A percentile compares a stretch with the other conserved stretches of the same genome.
Conservation (phyloP, 2,113 vertebrate genomes). For the Recurvirostra avosetta region DNA sequence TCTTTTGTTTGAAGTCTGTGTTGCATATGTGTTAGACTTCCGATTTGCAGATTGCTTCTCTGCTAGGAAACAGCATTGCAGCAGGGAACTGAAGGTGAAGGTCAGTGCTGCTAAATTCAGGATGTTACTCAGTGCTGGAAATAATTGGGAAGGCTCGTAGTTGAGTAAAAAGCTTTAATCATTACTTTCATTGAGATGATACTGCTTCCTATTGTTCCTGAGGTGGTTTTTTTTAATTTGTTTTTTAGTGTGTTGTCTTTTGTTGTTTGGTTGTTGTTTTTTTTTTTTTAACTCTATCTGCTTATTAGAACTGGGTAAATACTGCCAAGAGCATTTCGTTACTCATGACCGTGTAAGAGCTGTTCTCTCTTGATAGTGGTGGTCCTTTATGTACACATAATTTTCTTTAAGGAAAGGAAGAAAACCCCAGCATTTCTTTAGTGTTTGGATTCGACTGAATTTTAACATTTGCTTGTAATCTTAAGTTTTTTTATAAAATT, state of each 20-base stretch:
- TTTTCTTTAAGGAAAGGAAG: background rate
- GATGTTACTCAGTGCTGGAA: conserved; percentile 16
- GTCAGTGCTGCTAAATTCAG: background rate
- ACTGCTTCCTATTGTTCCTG: background rate
- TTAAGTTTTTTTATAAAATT: background rate
- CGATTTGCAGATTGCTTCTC: background rate
- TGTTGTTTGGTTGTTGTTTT: background rate
- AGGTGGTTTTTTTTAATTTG: background rate
- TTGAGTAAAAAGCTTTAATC: background rate
- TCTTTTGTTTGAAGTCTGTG: background rate
- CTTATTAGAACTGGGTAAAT: background rate
- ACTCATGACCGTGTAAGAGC: background rate
- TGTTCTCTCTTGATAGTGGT: background rate
- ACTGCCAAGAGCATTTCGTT: background rate
- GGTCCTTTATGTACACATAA: background rate
- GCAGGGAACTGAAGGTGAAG: background rate
- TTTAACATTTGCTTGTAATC: background rate
- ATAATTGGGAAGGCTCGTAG: background rate
- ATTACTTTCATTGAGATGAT: background rate
- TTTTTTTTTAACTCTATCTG: background rate
- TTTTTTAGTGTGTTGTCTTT: background rate
- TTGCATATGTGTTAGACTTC: background rate
- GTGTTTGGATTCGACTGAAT: background rate
- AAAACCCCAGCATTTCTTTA: background rate
- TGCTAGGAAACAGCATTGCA: background rate